Evolutionary conservation across 2,888 invertebrate species (phyloP).

Genomic region (Furcula furcula): DNA sequence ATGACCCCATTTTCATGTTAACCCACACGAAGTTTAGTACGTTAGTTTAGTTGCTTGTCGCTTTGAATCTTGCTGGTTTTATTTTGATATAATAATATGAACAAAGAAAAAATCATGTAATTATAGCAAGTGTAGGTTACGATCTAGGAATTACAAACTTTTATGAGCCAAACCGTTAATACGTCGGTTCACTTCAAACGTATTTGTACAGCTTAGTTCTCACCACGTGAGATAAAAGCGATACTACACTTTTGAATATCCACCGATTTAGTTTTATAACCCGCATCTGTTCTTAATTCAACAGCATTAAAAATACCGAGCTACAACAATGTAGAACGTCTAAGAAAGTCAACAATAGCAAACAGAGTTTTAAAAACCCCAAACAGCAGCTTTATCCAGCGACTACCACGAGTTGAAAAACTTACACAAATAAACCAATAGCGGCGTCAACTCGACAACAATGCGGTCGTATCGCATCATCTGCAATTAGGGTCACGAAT

Average conservation of each 20-base stretch:
- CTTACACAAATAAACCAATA: constrained; percentile 65
- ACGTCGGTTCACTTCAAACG: constrained; percentile 1
- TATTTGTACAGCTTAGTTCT: constrained; percentile 1
- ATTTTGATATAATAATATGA: no score
- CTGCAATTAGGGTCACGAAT: constrained; percentile 79
- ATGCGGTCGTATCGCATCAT: constrained; percentile 72
- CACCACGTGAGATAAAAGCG: constrained; percentile 1
- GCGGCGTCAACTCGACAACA: constrained; percentile 67
- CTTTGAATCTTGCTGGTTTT: no score
- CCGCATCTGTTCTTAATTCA: constrained; percentile 37
- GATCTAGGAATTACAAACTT: background rate
- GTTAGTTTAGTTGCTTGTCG: no score
- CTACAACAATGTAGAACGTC: constrained; percentile 33
- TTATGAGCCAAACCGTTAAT: background rate
- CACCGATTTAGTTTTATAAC: constrained; percentile 4
- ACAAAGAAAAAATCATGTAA: no score
- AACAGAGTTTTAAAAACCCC: constrained; percentile 49
- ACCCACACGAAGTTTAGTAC: no score
- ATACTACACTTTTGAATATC: background rate
- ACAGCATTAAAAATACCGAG: constrained; percentile 26
- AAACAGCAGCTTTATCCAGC: constrained; percentile 48
- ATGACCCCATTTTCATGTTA: no score
- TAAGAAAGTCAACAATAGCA: constrained; percentile 52
- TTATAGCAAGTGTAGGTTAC: background rate
- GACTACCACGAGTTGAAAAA: constrained; percentile 31